phyloP scores from a whole-genome alignment of 2,113 vertebrate genomes.

The Ictalurus furcatus region DNA sequence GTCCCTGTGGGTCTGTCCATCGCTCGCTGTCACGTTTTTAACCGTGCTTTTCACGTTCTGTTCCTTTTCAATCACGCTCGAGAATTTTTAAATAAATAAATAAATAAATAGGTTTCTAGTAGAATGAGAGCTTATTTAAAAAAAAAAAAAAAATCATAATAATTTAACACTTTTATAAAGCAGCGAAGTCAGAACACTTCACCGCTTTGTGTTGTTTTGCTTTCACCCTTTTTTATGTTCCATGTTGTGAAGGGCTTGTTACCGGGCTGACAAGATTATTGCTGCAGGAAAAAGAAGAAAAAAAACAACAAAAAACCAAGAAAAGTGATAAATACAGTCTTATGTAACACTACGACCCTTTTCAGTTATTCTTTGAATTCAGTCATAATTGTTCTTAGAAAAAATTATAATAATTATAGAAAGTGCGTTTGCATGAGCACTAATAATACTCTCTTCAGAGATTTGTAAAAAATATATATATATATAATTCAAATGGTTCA shows the following conservation, averaged over 20 bases:
- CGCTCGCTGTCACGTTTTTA: constrained; percentile 1
- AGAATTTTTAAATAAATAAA: too few relatives aligned
- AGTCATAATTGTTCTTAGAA: neutral
- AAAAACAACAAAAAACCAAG: neutral
- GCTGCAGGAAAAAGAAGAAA: neutral
- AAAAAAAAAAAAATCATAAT: too few relatives aligned
- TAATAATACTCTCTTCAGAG: neutral
- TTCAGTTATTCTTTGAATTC: neutral
- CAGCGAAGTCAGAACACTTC: neutral
- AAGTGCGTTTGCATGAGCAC: neutral
- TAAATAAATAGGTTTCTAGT: neutral
- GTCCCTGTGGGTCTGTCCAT: neutral
- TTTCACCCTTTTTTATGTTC: neutral
- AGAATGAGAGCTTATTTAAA: neutral
- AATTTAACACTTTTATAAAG: neutral
- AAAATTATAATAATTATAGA: neutral
- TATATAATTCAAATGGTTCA: neutral
- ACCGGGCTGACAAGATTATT: neutral
- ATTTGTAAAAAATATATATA: too few relatives aligned
- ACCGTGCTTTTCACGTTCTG: neutral
- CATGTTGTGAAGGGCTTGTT: neutral
- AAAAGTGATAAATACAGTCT: neutral
- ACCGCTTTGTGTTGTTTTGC: neutral
- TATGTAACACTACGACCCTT: neutral
- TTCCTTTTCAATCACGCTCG: neutral